Evolutionary conservation across 2,113 vertebrate genomes (phyloP), one percentile per base, ranked within the genome.

Genomic region (Daphoenositta chrysoptera): DNA sequence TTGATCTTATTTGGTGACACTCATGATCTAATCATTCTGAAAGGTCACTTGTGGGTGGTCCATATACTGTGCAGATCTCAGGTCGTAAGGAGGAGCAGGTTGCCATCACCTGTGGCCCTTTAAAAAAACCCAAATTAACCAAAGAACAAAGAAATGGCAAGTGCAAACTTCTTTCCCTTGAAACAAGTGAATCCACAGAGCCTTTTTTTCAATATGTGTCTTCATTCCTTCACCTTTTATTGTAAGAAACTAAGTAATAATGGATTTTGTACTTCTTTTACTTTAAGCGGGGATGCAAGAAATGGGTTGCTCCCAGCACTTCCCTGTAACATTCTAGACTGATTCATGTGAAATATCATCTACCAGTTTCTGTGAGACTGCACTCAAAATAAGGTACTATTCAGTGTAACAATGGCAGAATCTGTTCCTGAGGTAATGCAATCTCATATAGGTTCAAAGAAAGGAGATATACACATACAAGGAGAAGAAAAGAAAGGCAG

Each of bases 41-140:
- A 80, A 57, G 39, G 24, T 39, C 66, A 30, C 6, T 30, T 76
- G 13, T 69, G 40, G 44, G 30, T 86, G 58, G 10, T 22, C 33
- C 19, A 31, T 20, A 16, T 8, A 35, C 15, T 54, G 17, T 20
- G 22, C 24, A 40, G 16, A n/a, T 44, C 9, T 58, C 7, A 11
- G 11, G 21, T 54, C 51, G 35, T 6, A 39, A 47, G 15, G 22
- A 85, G 15, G 12, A 78, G 11, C 5, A 80, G 5, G 13, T 50
- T 93, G 14, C 10, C 27, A 26, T 48, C 9, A 20, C 2, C 3
- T 6, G 0, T 47, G 4, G n/a, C n/a, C 3, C 11, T 12, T 60
- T 8, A 17, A 65, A 39, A 70, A 26, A 81, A 0, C 4, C n/a
- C 14, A 68, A 30, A n/a, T 23, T 11, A 33, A 27, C 10, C 28